Base-by-base conservation (phyloP, 1,140 invertebrate genomes). In the Protaetia brevitarsis region DNA sequence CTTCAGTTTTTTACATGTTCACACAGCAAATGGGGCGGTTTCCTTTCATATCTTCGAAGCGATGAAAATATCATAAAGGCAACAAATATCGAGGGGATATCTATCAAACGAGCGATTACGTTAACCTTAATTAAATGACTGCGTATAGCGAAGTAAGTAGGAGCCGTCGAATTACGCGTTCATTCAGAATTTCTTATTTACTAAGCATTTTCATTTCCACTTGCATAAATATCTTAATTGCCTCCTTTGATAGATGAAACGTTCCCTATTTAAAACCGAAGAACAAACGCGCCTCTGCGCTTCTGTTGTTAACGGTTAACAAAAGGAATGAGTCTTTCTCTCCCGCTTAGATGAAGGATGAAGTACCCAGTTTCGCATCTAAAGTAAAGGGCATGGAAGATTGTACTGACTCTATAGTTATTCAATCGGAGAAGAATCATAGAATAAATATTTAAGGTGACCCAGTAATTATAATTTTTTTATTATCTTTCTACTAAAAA, bases 141-240 rank as follows among this genome's bases (percentile, higher is more conserved):
- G 13, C 16, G 41, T 45, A 45, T 21, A 45, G 41, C 16, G 23
- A 19, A 45, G 23, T 45, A 21, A 45, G 23, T 21, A 45, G 41
- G 41, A 13, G 3, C 41, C 13, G n/a, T 37, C 16, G 10, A 11
- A 13, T 37, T 1, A 10, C 41, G 19, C 41, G 5, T 45, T 45
- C 41, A 45, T 45, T 45, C 41, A 16, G 10, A 45, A 45, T 45
- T 45, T 45, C 41, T 45, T 45, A 21, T 45, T 45, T 45, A 21
- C 23, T 45, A 13, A 19, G 41, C 13, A 45, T 45, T 45, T 45
- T 45, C 41, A 45, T 45, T 45, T 45, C 41, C 41, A 45, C 16
- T 45, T 45, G 41, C 41, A 45, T 45, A 45, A 45, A 45, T 45
- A 45, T 45, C 41, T 45, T 45, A 45, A 45, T 45, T 45, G 41